Conservation (phyloP, 2,888 invertebrate species). For the Corbicula japonica region DNA sequence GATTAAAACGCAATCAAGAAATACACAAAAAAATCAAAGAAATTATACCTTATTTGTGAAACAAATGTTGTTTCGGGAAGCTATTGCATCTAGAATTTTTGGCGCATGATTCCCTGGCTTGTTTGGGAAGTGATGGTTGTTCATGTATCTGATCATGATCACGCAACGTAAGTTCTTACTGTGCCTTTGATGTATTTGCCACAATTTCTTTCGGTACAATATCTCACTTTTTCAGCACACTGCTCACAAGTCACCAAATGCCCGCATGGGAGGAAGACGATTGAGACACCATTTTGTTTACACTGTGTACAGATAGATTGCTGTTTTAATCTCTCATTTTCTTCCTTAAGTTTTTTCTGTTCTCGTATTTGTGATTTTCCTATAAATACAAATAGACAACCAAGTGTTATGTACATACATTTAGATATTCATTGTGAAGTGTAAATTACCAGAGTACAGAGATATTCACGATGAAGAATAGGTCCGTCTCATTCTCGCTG, state of each 20-base stretch:
- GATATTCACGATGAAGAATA: not conserved
- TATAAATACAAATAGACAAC: not conserved
- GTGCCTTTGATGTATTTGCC: conserved; percentile 30
- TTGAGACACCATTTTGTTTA: conserved; percentile 18
- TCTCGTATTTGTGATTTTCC: conserved; percentile 3
- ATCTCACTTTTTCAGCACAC: conserved; percentile 14
- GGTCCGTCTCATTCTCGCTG: not conserved
- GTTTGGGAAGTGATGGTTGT: too few species aligned
- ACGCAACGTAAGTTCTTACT: conserved; percentile 31
- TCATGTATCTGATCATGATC: too few species aligned
- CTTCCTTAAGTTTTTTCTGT: conserved; percentile 15
- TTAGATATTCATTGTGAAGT: not conserved
- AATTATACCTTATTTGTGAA: too few species aligned
- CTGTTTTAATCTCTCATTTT: conserved; percentile 20
- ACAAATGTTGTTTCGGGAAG: too few species aligned
- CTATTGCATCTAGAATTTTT: too few species aligned
- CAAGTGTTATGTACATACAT: not conserved
- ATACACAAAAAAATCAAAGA: too few species aligned
- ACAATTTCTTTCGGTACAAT: conserved; percentile 9
- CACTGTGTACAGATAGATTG: conserved; percentile 25
- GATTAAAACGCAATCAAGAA: too few species aligned
- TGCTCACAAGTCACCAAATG: conserved; percentile 36
- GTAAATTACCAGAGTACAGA: not conserved
- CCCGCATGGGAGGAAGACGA: conserved; percentile 30
- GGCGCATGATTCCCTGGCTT: too few species aligned